Evolutionary conservation across 2,797 vertebrate species (phyloP).

Genomic region (Melanotaenia pygmaea): DNA sequence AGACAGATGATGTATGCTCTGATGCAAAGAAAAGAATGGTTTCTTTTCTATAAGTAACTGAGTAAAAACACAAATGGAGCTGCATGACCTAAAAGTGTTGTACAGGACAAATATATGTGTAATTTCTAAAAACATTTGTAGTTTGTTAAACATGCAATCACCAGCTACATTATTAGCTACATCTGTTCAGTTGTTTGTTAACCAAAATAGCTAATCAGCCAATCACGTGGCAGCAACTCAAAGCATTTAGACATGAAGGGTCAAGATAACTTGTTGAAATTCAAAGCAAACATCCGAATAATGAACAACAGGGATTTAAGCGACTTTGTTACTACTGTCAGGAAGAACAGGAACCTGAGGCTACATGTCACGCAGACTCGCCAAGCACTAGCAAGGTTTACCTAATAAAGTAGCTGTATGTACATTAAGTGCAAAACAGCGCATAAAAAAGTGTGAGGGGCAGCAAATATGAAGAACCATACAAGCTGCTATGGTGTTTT

Average conservation of each 20-base stretch:
- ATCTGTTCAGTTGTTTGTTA: neutral
- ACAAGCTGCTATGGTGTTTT: no score
- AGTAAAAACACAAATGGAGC: constrained; percentile 1
- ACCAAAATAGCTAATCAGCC: neutral
- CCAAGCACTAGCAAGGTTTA: no score
- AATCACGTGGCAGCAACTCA: neutral
- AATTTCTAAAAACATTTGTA: no score
- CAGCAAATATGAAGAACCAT: no score
- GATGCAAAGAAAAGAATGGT: constrained; percentile 37
- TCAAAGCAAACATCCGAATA: no score
- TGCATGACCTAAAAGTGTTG: neutral
- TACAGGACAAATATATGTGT: neutral
- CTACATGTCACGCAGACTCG: no score
- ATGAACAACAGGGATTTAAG: no score
- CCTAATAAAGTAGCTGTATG: no score
- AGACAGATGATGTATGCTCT: constrained; percentile 47
- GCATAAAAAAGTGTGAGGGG: no score
- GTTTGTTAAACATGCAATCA: neutral
- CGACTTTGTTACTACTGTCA: no score
- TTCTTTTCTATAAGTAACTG: constrained; percentile 46
- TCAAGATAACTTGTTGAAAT: neutral
- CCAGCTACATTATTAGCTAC: neutral
- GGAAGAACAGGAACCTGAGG: no score
- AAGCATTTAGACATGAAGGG: neutral
- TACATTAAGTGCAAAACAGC: no score